Evolutionary conservation across 2,888 invertebrate species (phyloP).

Genomic region (Synergus itoensis): DNA sequence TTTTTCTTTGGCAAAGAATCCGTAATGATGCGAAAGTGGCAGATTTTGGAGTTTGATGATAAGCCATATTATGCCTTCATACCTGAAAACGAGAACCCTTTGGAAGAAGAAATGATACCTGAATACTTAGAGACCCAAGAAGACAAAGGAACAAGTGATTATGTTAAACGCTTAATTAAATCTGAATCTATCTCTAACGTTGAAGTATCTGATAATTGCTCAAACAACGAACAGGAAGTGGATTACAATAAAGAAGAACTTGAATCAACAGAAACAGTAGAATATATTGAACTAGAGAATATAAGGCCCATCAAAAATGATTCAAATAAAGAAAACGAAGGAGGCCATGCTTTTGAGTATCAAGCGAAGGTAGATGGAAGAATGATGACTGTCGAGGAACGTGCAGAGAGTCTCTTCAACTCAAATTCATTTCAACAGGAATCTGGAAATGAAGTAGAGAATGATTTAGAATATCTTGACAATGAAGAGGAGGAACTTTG

Average conservation of each 20-base stretch:
- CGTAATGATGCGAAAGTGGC: constrained; percentile 75
- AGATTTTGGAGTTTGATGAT: constrained; percentile 75
- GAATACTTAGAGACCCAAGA: constrained; percentile 50
- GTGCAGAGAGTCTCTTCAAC: constrained; percentile 51
- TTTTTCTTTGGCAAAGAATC: constrained; percentile 74
- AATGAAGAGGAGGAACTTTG: constrained; percentile 20
- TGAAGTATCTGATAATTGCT: constrained; percentile 26
- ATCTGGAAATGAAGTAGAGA: constrained; percentile 19
- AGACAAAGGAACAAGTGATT: neutral
- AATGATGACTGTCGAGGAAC: constrained; percentile 67
- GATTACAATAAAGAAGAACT: constrained; percentile 50
- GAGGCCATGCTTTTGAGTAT: constrained; percentile 58
- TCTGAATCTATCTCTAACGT: neutral
- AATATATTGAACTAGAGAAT: constrained; percentile 50
- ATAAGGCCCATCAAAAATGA: constrained; percentile 62
- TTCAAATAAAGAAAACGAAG: constrained; percentile 37
- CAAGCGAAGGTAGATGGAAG: constrained; percentile 70
- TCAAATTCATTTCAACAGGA: constrained; percentile 30
- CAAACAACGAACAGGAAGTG: constrained; percentile 48
- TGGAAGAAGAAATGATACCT: constrained; percentile 63
- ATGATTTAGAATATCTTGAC: constrained; percentile 28
- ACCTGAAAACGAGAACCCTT: constrained; percentile 69
- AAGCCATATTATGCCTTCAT: constrained; percentile 76
- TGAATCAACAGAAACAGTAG: constrained; percentile 50
- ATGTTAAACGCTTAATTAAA: neutral